Evolutionary conservation across 2,797 vertebrate genomes (phyloP), one percentile per base, ranked within the genome.

Genomic region (Tinamus major): DNA sequence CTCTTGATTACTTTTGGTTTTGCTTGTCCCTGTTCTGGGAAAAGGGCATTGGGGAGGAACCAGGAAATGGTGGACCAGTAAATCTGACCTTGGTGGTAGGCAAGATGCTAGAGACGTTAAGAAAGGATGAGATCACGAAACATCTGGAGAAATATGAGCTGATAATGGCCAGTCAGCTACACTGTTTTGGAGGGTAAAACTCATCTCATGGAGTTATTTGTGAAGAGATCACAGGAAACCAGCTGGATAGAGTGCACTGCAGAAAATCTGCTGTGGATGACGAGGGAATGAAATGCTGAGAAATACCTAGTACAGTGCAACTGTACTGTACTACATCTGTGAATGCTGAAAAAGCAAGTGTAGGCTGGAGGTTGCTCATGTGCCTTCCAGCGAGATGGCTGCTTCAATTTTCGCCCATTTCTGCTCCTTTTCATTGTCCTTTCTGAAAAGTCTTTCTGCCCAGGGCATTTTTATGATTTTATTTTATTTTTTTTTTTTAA

Each of bases 101-200:
- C 79, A 86, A 93, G 91, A 92, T 94, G 91, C 93, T 96, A 89
- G 93, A 95, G 68, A 91, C 93, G 91, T 94, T 94, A 94, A 89
- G 85, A 92, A 93, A 78, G 89, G 85, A 95, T 96, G 94, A 96
- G 90, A 90, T 97, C 95, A 95, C 87, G 89, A 93, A 94, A 95
- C 92, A 96, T 96, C 92, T 94, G 92, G 96, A 94, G 90, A 93
- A 95, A 93, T 86, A 85, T 18, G 90, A 96, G 75, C 87, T 94
- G 96, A 94, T 97, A 94, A 93, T 96, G 90, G 92, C 85, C 93
- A 93, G 95, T 90, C 95, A 95, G 84, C 70, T 83, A 89, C 94
- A 79, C 83, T 88, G 27, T 56, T 86, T 78, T 68, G 86, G 70
- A 92, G 84, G 37, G 55, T 80, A 95, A 75, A 64, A 92, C 88